Base-by-base conservation (phyloP, 2,797 vertebrate species). In the Enoplosus armatus region DNA sequence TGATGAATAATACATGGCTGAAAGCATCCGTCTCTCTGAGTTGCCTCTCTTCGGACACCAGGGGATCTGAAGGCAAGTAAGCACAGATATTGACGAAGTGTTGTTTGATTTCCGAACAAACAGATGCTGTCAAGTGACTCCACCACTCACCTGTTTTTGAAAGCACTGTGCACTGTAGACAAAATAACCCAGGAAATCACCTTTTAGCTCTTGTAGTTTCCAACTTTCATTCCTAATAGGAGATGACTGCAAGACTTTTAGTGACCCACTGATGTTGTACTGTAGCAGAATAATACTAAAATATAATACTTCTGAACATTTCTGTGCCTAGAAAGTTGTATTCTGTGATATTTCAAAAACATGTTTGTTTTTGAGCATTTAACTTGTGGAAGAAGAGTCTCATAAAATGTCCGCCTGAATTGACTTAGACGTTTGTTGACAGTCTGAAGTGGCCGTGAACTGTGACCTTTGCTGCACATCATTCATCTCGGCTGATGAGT, bases 1-100 rank as follows among this genome's bases (percentile, higher is more conserved):
- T 37, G 55, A 27, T 94, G 74, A 94, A 94, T 94, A 92, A 93
- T 91, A 20, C 70, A 94, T 91, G 85, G 64, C 83, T 85, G 82
- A 92, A 86, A 91, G 92, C 92, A 82, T 90, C 83, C 41, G 43
- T 66, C 75, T 74, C 43, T 77, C 72, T 18, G 66, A 83, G 64
- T 48, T 70, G 82, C 82, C 70, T 86, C 79, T 69, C 29, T 77
- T 31, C 48, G 56, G 73, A 89, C 86, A 72, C 56, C 45, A 22
- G 54, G 77, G 82, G 62, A 82, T 43, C 41, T 50, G 55, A 66
- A 83, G 72, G 55, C 58, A 81, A 77, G 90, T 66, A 60, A 79
- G 75, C 66, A 14, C 76, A 58, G 59, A 87, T 84, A 85, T 90
- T 86, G 86, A 66, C 77, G 66, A 87, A 84, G 65, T 48, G 70